Evolutionary conservation across 92 coral and sea anemone species (phyloP), one percentile per base, ranked within the genome.

Genomic region (Blastomussa wellsi): DNA sequence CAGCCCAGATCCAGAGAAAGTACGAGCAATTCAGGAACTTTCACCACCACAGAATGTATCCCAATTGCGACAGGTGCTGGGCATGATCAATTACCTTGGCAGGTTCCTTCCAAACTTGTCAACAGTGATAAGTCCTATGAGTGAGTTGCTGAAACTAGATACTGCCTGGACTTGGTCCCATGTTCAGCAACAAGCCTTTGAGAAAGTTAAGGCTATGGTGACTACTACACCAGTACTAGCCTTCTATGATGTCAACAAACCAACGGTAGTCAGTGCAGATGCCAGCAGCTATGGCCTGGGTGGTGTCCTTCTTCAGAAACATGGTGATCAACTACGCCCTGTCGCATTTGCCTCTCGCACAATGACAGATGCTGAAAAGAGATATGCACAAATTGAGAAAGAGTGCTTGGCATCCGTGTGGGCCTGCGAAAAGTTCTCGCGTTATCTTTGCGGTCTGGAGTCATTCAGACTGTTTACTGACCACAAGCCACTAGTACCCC

Each of bases 371-470:
- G 2, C 82, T 1, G 52, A 78, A 12, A 35, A n/a, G 70, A 57
- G 7, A 28, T 91, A 91, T 33, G 74, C 92, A 26, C 87, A 74
- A 57, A 85, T 86, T 2, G 90, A 90, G 38, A 86, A 86, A 74
- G 79, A 80, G 41, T 91, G 89, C 52, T 77, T 90, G 17, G 95
- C 93, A 14, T 81, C 79, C 29, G 93, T 92, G 19, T 90, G 91
- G 93, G 88, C 84, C 11, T 92, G 91, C 79, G 95, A 92, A 52
- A 86, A 48, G 78, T 89, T 89, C 37, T 79, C 86, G 31, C 64
- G 91, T 20, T 92, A 92, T 73, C 89, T 90, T 57, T 33, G 77
- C n/a, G 90, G 93, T n/a, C n/a, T n/a, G n/a, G n/a, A n/a, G n/a
- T n/a, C n/a, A n/a, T n/a, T n/a, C n/a, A n/a, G n/a, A n/a, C n/a